Evolutionary conservation across 2,797 vertebrate species (phyloP).

Genomic region (Ciconia nigra): DNA sequence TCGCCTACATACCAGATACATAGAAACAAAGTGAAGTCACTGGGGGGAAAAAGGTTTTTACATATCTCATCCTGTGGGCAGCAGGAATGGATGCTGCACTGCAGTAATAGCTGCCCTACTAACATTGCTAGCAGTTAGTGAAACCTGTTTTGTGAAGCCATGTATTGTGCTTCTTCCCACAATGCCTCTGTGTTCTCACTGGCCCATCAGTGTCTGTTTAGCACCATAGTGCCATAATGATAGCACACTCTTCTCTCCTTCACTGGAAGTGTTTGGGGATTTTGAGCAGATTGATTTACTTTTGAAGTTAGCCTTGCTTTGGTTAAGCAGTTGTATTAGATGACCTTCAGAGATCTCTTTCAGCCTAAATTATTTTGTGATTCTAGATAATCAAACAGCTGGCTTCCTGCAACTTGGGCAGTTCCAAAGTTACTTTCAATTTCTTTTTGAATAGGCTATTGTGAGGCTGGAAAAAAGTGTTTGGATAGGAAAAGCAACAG

Average conservation of each 20-base stretch:
- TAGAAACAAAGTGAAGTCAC: neutral
- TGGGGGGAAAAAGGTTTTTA: neutral
- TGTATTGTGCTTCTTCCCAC: neutral
- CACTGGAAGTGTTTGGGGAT: neutral
- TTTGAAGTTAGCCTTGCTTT: neutral
- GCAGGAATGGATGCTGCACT: neutral
- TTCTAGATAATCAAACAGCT: neutral
- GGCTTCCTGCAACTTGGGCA: neutral
- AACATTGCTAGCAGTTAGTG: neutral
- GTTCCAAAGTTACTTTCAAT: neutral
- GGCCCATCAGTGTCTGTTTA: neutral
- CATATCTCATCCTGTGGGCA: neutral
- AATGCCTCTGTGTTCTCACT: neutral
- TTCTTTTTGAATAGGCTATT: neutral
- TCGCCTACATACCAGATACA: conserved; percentile 74
- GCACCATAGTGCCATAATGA: neutral
- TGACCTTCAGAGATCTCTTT: neutral
- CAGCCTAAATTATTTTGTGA: neutral
- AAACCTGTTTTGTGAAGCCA: neutral
- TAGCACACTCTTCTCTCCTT: neutral
- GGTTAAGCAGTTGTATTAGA: neutral
- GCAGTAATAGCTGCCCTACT: neutral
- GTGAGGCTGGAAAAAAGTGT: neutral
- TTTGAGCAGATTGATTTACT: neutral
- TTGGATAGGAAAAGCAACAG: neutral